These are phyloP conservation scores for Taenioides sp. DNA, from an alignment of 2,797 vertebrate species.

Conservation along the genomic window DNA sequence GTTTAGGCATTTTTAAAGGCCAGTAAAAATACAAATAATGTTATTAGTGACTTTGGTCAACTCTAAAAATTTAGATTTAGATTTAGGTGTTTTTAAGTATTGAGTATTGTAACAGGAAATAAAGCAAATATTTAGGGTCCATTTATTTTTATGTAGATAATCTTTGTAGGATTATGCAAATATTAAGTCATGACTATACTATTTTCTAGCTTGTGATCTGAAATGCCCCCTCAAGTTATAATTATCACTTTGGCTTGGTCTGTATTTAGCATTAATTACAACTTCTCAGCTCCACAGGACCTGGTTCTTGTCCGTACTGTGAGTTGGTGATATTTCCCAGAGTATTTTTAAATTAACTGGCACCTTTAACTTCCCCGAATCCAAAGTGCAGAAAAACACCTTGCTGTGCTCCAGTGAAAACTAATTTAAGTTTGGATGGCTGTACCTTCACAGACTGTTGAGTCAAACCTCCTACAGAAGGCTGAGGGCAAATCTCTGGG, in stretches of 20 bases:
- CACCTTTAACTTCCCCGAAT: slow-evolving; percentile 31
- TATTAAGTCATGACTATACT: not conserved
- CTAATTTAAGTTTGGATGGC: slow-evolving; percentile 36
- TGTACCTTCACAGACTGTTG: slow-evolving; percentile 32
- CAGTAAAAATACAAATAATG: too few relatives aligned
- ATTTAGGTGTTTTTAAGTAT: too few relatives aligned
- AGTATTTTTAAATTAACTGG: slow-evolving; percentile 23
- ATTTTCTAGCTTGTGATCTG: not conserved
- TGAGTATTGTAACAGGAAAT: too few relatives aligned
- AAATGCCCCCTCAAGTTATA: not conserved
- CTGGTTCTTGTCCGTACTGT: slow-evolving; percentile 7
- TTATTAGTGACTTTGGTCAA: too few relatives aligned
- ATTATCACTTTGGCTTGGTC: not conserved
- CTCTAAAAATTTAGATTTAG: too few relatives aligned
- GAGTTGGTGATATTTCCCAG: slow-evolving; percentile 18
- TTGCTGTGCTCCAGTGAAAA: slow-evolving; percentile 34
- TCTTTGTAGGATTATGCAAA: not conserved
- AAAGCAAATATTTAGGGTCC: not conserved
- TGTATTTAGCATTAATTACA: not conserved
- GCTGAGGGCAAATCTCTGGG: slow-evolving; percentile 42
- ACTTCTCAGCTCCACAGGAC: not conserved
- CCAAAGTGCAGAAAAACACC: slow-evolving; percentile 13
- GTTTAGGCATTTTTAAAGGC: too few relatives aligned
- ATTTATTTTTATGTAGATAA: not conserved
- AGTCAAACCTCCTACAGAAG: slow-evolving; percentile 38